These are phyloP conservation scores for Ornithoptera alexandrae DNA, from an alignment of 2,888 invertebrate species.

Conservation along the genomic window DNA sequence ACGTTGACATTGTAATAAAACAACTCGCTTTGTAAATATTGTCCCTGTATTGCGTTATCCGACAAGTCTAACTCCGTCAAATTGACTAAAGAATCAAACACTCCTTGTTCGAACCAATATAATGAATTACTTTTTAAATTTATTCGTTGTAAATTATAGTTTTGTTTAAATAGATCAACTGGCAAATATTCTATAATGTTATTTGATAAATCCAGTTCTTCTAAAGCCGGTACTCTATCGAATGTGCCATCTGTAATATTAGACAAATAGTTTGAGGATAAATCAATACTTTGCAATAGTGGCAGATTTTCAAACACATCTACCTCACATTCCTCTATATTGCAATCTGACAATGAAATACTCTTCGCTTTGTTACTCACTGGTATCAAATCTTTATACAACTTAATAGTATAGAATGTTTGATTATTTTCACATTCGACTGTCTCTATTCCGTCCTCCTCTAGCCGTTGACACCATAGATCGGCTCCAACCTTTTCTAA, in stretches of 20 bases:
- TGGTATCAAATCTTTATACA: slow-evolving; percentile 42
- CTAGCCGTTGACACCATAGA: background rate
- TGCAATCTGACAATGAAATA: slow-evolving; percentile 43
- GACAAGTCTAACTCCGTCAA: slow-evolving; percentile 4
- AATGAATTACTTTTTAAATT: background rate
- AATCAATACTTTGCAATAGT: slow-evolving; percentile 46
- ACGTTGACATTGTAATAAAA: background rate
- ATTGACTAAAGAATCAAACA: background rate
- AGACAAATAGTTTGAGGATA: slow-evolving; percentile 51
- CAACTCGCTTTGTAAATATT: background rate
- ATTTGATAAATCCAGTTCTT: slow-evolving; percentile 51
- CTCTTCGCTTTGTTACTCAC: slow-evolving; percentile 41
- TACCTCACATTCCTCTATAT: slow-evolving; percentile 42
- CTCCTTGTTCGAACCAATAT: background rate
- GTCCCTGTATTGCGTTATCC: background rate
- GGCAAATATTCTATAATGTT: slow-evolving; percentile 41
- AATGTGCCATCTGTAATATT: slow-evolving; percentile 49
- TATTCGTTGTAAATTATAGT: background rate
- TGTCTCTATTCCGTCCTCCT: background rate
- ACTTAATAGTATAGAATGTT: background rate
- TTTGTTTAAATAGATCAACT: background rate
- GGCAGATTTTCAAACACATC: slow-evolving; percentile 49
- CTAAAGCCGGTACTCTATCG: slow-evolving; percentile 44
- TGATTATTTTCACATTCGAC: background rate
- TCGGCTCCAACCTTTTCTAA: background rate